These are phyloP conservation scores for Sminthurides bifidus DNA, from an alignment of 1,140 invertebrate species.

Conservation along the genomic window DNA sequence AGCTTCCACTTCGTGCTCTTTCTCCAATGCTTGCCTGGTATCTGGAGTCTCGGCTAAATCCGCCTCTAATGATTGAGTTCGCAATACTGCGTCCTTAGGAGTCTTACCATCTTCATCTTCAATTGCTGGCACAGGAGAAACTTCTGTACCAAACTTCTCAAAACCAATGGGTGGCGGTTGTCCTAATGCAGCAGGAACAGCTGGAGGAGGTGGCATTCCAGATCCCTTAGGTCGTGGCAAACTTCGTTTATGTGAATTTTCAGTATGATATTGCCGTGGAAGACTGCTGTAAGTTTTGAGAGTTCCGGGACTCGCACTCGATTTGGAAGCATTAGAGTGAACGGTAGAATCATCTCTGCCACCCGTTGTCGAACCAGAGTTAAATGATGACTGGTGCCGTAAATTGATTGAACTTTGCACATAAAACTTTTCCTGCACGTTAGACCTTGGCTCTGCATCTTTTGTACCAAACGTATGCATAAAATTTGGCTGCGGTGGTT, in stretches of 20 bases:
- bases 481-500: conserved; percentile 22
- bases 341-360: not conserved
- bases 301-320: not conserved
- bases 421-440: not conserved
- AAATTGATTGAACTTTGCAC: conserved; percentile 7
- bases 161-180: too few species aligned
- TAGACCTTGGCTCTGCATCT: not conserved
- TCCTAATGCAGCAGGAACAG: too few species aligned
- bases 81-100: too few species aligned
- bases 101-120: not conserved
- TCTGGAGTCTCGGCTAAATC: too few species aligned
- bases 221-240: too few species aligned
- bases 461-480: not conserved
- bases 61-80: too few species aligned
- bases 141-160: too few species aligned
- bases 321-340: not conserved
- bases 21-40: too few species aligned
- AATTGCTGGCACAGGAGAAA: conserved; percentile 5
- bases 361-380: not conserved
- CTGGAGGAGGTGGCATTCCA: too few species aligned
- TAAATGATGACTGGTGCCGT: conserved; percentile 26
- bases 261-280: conserved; percentile 25
- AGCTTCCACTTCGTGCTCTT: not conserved
- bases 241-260: conserved; percentile 21
- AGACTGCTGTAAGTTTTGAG: conserved; percentile 18